Percentiles rank a stretch among this genome's conserved stretches.
phyloP scores from a whole-genome alignment of 1,140 invertebrate species.

The Cyphomyrmex costatus region DNA sequence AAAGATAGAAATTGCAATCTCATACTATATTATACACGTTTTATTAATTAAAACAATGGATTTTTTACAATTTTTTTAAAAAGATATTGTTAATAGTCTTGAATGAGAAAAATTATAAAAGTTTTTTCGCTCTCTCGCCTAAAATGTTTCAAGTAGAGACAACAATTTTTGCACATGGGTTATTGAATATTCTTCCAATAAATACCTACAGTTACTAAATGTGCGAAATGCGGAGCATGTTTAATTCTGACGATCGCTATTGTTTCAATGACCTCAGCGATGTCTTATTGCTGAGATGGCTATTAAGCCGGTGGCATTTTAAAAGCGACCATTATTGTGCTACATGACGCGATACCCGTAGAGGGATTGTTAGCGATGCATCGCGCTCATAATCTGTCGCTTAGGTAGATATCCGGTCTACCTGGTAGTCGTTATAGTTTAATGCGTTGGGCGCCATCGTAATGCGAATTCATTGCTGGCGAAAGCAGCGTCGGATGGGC shows the following conservation, averaged over 20 bases:
- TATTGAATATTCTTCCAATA: too few species aligned
- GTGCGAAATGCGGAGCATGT: not conserved
- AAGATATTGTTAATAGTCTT: too few species aligned
- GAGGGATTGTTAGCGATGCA: not conserved
- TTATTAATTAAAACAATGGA: too few species aligned
- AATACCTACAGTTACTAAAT: too few species aligned
- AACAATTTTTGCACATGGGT: too few species aligned
- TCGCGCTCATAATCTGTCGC: slow-evolving; percentile 10
- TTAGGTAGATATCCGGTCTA: slow-evolving; percentile 69
- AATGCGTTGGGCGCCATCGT: slow-evolving; percentile 81
- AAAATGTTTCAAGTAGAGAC: too few species aligned
- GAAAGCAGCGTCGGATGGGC: slow-evolving; percentile 69
- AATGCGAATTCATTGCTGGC: slow-evolving; percentile 81
- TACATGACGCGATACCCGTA: not conserved
- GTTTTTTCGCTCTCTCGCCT: too few species aligned
- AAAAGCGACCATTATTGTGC: slow-evolving; percentile 23
- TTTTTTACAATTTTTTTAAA: too few species aligned
- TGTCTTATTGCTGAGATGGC: not conserved
- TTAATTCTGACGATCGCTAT: not conserved
- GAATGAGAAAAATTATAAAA: too few species aligned
- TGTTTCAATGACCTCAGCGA: not conserved
- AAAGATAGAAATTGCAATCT: too few species aligned
- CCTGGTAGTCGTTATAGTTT: slow-evolving; percentile 82
- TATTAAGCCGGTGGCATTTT: not conserved
- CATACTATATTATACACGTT: too few species aligned